Evolutionary conservation across 2,888 invertebrate genomes (phyloP), one percentile per base, ranked within the genome.

Genomic region (Drosophila anomalipes): DNA sequence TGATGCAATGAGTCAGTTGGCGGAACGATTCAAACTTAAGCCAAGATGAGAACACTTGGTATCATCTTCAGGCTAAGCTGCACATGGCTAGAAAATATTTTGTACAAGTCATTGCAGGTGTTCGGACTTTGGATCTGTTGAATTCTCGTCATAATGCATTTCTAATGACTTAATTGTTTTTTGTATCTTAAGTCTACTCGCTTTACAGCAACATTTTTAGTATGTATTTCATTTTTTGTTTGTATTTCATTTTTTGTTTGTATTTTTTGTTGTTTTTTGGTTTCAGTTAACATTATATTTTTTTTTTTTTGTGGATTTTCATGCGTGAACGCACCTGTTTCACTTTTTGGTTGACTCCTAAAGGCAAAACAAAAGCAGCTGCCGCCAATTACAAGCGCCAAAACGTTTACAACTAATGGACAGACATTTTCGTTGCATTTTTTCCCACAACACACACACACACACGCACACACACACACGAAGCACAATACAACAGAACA

Each of bases 371-470:
- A 86, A 83, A 89, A 83, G 89, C 89, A 77, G 73, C 86, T 84
- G 83, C 89, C 90, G 89, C 78, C 89, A 89, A 89, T 81, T 87
- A 88, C 79, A 77, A 79, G 78, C 86, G 74, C 83, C 86, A 88
- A 89, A 89, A 89, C 87, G 69, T 79, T 89, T 79, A 77, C 66
- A 70, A 35, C 73, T 70, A 81, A 73, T 73, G 77, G 54, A 81
- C 69, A 49, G 44, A 73, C 79, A 81, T 70, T 41, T 72, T 77
- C 64, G 66, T 70, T 81, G 74, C 73, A 77, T 81, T 79, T 73
- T 75, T 79, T 77, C 78, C 79, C 79, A 79, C 81, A 26, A 73
- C 73, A 39, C 19, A 39, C 54, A 22, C 16, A n/a, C 22, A 14
- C 77, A 72, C 63, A 66, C 65, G 66, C 35, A 28, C 39, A 30